Percentiles rank a stretch among this genome's conserved stretches.
Conservation (phyloP, 2,113 vertebrate genomes). For the Microcebus murinus region DNA sequence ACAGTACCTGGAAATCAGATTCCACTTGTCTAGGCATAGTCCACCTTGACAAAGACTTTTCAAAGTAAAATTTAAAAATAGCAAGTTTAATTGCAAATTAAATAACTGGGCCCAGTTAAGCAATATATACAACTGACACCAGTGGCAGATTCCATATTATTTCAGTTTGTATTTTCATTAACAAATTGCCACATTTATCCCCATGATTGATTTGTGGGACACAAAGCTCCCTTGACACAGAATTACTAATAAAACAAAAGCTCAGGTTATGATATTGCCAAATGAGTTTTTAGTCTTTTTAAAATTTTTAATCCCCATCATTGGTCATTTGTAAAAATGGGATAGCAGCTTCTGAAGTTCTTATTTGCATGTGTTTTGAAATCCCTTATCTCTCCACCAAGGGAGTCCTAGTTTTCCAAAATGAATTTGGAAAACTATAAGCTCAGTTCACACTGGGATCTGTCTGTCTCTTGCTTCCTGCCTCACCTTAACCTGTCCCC, state of each 20-base stretch:
- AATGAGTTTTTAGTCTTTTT: not conserved
- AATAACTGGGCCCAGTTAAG: constrained; percentile 24
- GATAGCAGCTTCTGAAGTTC: not conserved
- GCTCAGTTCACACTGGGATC: constrained; percentile 47
- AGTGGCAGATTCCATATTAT: not conserved
- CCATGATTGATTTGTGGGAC: constrained; percentile 20
- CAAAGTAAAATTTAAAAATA: constrained; percentile 63
- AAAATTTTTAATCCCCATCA: not conserved
- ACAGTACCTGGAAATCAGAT: constrained; percentile 61
- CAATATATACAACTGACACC: constrained; percentile 43
- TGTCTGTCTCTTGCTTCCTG: constrained; percentile 23
- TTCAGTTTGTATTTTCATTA: constrained; percentile 56
- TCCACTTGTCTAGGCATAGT: constrained; percentile 24
- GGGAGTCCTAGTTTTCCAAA: not conserved
- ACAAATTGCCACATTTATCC: constrained; percentile 39
- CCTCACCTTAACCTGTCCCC: constrained; percentile 26
- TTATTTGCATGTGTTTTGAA: not conserved
- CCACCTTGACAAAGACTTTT: constrained; percentile 46
- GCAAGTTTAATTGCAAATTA: constrained; percentile 62
- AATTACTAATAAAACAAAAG: constrained; percentile 64
- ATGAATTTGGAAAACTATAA: not conserved
- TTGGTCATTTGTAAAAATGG: constrained; percentile 19
- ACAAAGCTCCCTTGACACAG: not conserved
- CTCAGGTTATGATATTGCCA: not conserved
- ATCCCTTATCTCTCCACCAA: not conserved